Evolutionary conservation across 2,797 vertebrate genomes (phyloP).

Genomic region (Hippopotamyrus pictus): DNA sequence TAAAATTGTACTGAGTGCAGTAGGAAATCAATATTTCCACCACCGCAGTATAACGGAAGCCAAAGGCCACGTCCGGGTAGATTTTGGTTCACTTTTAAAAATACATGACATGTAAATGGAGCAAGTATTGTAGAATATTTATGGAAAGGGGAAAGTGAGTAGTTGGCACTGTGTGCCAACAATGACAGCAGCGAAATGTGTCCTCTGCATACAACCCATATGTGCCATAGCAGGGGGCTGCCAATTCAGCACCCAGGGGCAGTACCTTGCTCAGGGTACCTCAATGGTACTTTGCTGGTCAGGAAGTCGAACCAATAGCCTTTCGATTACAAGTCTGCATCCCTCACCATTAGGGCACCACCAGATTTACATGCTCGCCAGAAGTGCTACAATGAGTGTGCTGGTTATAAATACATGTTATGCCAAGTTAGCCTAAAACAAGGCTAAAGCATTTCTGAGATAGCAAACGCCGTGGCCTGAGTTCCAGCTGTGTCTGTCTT

Average conservation of each 20-base stretch:
- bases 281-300: neutral
- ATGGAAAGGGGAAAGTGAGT: neutral
- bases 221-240: neutral
- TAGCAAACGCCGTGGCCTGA: neutral
- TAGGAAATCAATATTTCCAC: conserved; percentile 58
- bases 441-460: neutral
- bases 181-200: neutral
- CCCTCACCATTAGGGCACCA: neutral
- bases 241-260: neutral
- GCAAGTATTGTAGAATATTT: neutral
- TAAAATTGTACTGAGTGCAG: neutral
- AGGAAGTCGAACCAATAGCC: neutral
- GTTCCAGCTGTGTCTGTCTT: neutral
- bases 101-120: conserved; percentile 8
- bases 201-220: neutral
- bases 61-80: conserved; percentile 21
- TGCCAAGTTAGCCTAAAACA: neutral
- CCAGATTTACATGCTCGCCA: neutral
- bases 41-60: conserved; percentile 49
- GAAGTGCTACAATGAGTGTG: neutral
- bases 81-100: conserved; percentile 46
- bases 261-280: neutral
- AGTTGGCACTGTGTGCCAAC: neutral
- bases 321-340: neutral
- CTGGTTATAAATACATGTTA: neutral